phyloP scores from a whole-genome alignment of 2,113 vertebrate genomes.

The Phoenicopterus ruber region DNA sequence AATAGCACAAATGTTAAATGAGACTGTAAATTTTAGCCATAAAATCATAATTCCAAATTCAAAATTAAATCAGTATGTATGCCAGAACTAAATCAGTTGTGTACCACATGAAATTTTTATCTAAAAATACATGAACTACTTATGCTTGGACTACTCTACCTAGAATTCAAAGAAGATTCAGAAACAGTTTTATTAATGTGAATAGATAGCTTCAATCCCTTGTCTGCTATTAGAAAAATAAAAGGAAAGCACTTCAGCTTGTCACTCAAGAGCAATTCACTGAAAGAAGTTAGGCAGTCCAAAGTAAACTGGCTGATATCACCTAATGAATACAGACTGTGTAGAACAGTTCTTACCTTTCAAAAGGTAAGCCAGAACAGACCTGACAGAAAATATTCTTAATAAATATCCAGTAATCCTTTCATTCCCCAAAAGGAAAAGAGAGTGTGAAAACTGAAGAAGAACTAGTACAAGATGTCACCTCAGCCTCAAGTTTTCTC shows the following conservation, averaged over 20 bases:
- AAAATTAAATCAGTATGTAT: not conserved
- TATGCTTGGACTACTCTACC: not conserved
- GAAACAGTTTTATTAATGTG: not conserved
- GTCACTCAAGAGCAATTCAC: not conserved
- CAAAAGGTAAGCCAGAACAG: not conserved
- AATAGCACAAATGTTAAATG: not conserved
- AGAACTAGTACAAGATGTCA: not conserved
- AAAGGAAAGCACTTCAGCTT: not conserved
- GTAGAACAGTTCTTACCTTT: not conserved
- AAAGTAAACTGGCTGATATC: not conserved
- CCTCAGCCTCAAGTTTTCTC: not conserved
- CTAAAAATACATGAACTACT: not conserved
- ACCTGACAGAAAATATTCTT: not conserved
- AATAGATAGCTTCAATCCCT: not conserved
- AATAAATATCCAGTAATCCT: not conserved
- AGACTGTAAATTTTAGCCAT: not conserved
- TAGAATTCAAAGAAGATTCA: not conserved
- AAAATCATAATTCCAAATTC: not conserved
- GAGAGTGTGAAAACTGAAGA: not conserved
- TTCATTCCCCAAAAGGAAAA: not conserved
- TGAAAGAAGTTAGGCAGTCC: not conserved
- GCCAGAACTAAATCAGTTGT: not conserved
- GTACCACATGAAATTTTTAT: not conserved
- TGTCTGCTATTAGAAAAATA: not conserved
- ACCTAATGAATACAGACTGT: not conserved